Conservation (phyloP, 2,888 invertebrate species). For the Agrotis puta region DNA sequence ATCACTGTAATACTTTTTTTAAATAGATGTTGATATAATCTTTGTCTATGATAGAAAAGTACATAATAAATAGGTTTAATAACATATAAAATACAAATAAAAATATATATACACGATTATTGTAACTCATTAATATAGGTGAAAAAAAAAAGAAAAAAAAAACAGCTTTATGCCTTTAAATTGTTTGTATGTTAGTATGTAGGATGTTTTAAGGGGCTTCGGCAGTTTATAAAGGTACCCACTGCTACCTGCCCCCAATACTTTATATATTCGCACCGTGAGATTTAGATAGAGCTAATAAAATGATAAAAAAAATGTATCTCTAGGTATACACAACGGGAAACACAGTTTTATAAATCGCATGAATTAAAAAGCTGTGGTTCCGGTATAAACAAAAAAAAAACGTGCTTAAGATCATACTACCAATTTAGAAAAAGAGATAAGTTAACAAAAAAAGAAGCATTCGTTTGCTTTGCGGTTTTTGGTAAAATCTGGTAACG, state of each 20-base stretch:
- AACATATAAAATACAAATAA: slow-evolving; percentile 89
- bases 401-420: slow-evolving; percentile 84
- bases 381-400: slow-evolving; percentile 73
- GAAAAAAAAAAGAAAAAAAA: slow-evolving; percentile 83
- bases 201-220: slow-evolving; percentile 81
- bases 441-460: slow-evolving; percentile 73
- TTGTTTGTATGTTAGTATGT: slow-evolving; percentile 88
- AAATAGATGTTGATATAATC: slow-evolving; percentile 89
- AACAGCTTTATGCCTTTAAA: slow-evolving; percentile 89
- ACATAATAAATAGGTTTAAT: slow-evolving; percentile 88
- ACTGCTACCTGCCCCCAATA: slow-evolving; percentile 78
- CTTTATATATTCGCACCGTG: slow-evolving; percentile 85
- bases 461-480: slow-evolving; percentile 82
- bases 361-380: slow-evolving; percentile 66
- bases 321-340: slow-evolving; percentile 76
- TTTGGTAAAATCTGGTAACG: slow-evolving; percentile 80
- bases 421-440: slow-evolving; percentile 80
- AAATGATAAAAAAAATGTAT: slow-evolving; percentile 77
- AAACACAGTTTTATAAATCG: slow-evolving; percentile 70
- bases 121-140: slow-evolving; percentile 88
- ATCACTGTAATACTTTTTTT: slow-evolving; percentile 72
- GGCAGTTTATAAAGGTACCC: slow-evolving; percentile 82
- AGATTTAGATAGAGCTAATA: slow-evolving; percentile 87
- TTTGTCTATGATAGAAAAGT: slow-evolving; percentile 89
- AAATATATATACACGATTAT: slow-evolving; percentile 91